Base-by-base conservation (phyloP, 2,797 vertebrate species). In the Alcedo atthis region DNA sequence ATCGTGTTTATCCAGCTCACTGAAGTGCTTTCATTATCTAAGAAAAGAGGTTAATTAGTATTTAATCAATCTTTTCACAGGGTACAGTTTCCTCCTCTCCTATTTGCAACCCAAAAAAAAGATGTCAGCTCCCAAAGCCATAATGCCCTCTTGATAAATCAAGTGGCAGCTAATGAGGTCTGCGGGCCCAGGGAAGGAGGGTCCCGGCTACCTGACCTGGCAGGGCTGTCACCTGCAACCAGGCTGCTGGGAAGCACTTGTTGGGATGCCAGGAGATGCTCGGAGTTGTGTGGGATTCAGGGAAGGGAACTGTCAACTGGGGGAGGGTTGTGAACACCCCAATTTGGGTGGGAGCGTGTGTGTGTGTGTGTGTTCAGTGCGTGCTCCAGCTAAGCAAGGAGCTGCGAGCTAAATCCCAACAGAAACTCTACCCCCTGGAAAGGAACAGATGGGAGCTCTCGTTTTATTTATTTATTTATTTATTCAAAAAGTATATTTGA, bases 221-320 rank as follows among this genome's bases (percentile, higher is more conserved):
- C 26, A 91, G 73, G 94, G 96, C 96, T 76, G 96, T 98, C 98
- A 98, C 98, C 98, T 98, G 96, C 68, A 3, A 3, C 93, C 46
- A 48, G 89, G 86, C 64, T 86, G 93, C 92, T 74, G 77, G 95
- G 94, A 57, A 70, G 68, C 88, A 90, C 95, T 93, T 68, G 91
- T 54, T 83, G 94, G 96, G 92, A 96, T 85, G 82, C 92, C 81
- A 80, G 96, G 87, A 96, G 93, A 97, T 91, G 96, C 98, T 94
- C 71, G 80, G 96, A 98, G 96, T 97, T 97, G 91, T 94, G 91
- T 96, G 98, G 95, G 97, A 97, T 74, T 69, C 85, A 88, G 94
- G 96, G 97, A 97, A 98, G 97, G 97, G 98, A 98, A 95, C 70
- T 97, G 98, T 97, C 98, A 98, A 97, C 98, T 97, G 98, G 91